Conservation (phyloP, 2,797 vertebrate species). For the Antennarius maculatus region DNA sequence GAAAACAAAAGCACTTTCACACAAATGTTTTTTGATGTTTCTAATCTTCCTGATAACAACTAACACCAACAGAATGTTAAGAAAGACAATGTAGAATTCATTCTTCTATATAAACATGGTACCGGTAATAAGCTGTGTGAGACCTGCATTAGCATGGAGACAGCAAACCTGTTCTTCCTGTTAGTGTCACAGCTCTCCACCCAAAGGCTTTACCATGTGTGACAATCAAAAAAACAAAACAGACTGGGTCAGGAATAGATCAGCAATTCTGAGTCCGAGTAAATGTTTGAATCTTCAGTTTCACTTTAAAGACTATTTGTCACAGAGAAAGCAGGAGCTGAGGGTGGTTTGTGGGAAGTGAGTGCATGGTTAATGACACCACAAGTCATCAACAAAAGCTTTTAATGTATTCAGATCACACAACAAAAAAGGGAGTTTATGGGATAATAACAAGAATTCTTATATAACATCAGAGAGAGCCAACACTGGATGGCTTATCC, state of each 20-base stretch:
- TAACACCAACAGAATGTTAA: conserved; percentile 8
- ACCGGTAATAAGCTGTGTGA: conserved; percentile 1
- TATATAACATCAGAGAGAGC: too few species aligned
- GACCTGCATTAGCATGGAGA: conserved; percentile 4
- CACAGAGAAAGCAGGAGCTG: conserved; percentile 1
- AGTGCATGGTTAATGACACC: background rate
- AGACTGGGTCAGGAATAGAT: conserved; percentile 45
- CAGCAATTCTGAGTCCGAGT: conserved; percentile 38
- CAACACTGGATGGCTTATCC: too few species aligned
- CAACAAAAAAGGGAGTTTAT: background rate
- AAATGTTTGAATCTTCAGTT: conserved; percentile 58
- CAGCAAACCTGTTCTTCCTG: conserved; percentile 75
- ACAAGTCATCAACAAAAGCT: background rate
- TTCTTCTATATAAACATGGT: background rate
- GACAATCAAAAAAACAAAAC: conserved; percentile 54
- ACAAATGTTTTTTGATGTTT: background rate
- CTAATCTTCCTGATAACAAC: background rate
- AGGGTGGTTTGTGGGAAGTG: conserved; percentile 2
- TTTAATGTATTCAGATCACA: background rate
- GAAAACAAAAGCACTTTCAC: conserved; percentile 9
- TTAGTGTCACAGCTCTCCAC: conserved; percentile 42
- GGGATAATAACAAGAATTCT: background rate
- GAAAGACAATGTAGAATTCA: conserved; percentile 7
- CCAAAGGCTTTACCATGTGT: conserved; percentile 48
- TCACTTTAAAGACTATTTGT: conserved; percentile 32